Base-by-base conservation (phyloP, 2,797 vertebrate species). In the Australoheros facetus region DNA sequence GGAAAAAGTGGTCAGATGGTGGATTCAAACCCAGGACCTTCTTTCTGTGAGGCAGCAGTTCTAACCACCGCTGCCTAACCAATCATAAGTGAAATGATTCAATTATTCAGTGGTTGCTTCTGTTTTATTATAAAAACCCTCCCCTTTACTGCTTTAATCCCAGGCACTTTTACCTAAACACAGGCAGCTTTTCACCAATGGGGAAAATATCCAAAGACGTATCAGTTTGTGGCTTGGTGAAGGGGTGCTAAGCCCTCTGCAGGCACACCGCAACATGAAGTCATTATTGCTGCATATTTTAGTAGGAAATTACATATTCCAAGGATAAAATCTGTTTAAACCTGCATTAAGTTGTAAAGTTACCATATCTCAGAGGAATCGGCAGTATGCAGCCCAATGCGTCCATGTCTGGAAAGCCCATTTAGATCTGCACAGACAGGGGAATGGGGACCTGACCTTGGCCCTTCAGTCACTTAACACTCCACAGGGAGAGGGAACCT, bases 391-490 rank as follows among this genome's bases (percentile, higher is more conserved):
- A 79, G 59, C 82, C 84, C 80, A 13, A 51, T 58, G 80, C 77
- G 58, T 82, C 10, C 5, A 23, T n/a, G 87, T 90, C 88, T 92
- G 91, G 85, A 88, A 91, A 89, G 59, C 32, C 62, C 86, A 88
- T 91, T 86, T 85, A 82, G 78, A 78, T 86, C 28, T 73, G 83
- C 19, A 87, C 45, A 84, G 78, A 87, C 39, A 30, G 80, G 71
- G 57, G 57, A 66, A 74, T 58, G 77, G 74, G 45, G 57, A 77
- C 75, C 76, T 91, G 83, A 92, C 91, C 92, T 93, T 92, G 90
- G 85, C 88, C 92, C 56, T 73, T 85, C 58, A 88, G 90, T 89
- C 91, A 91, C 88, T 92, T 94, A 91, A 91, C 89, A 88, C 89
- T 91, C 86, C 71, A 87, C 85, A 56, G 84, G 89, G 83, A 89